Conservation (phyloP, 2,113 vertebrate species). For the Antennarius striatus region DNA sequence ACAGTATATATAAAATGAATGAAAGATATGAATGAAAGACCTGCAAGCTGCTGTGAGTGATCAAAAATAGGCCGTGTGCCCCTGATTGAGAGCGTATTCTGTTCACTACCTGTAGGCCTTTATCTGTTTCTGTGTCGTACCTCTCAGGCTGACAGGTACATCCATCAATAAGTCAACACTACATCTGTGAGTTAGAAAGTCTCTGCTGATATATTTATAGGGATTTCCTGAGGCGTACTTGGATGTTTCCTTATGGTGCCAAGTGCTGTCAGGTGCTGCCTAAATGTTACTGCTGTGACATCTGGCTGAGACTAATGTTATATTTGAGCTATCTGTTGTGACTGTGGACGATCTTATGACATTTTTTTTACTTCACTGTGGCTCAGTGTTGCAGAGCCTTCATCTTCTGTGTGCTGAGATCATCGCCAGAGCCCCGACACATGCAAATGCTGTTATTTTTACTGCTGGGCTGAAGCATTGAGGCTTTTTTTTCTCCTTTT, state of each 20-base stretch:
- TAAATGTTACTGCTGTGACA: constrained; percentile 47
- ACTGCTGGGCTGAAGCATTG: no score
- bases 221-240: constrained; percentile 49
- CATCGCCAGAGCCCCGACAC: constrained; percentile 34
- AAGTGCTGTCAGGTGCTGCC: constrained; percentile 43
- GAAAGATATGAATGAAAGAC: no score
- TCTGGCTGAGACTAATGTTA: constrained; percentile 34
- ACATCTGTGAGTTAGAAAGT: constrained; percentile 35
- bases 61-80: no score
- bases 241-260: constrained; percentile 13
- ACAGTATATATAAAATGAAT: no score
- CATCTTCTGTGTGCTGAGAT: constrained; percentile 50
- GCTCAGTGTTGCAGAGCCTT: constrained; percentile 51
- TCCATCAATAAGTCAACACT: constrained; percentile 51
- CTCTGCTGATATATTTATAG: constrained; percentile 48
- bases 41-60: no score
- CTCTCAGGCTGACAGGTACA: constrained; percentile 10
- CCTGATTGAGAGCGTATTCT: no score
- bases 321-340: constrained; percentile 55
- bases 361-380: constrained; percentile 52
- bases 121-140: constrained; percentile 1
- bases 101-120: neutral
- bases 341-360: constrained; percentile 58
- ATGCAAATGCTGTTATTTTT: constrained; percentile 48
- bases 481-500: no score